These are phyloP conservation scores for Eulemur macaco DNA, from an alignment of 2,113 vertebrate species.

Conservation along the genomic window DNA sequence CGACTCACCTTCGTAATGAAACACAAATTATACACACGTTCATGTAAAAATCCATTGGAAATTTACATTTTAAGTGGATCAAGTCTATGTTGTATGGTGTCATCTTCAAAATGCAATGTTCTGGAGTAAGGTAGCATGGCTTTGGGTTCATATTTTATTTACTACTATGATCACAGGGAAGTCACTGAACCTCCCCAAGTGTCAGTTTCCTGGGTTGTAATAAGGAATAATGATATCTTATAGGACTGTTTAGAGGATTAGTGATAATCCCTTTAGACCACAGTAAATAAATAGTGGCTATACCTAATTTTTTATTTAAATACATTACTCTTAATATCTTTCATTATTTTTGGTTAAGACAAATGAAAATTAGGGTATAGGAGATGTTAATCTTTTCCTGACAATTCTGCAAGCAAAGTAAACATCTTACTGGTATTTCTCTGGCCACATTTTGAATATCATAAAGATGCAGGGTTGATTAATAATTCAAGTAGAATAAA, in stretches of 20 bases:
- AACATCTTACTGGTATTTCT: background rate
- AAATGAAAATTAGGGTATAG: background rate
- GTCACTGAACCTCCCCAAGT: background rate
- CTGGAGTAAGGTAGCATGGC: background rate
- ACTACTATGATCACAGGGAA: background rate
- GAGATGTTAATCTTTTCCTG: background rate
- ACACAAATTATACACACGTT: background rate
- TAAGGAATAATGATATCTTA: background rate
- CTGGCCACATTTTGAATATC: background rate
- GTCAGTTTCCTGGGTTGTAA: background rate
- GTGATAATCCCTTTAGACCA: background rate
- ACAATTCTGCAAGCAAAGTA: background rate
- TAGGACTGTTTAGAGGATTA: background rate
- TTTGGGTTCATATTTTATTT: constrained; percentile 1
- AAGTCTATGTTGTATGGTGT: background rate
- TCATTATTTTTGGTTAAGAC: background rate
- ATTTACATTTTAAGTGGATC: background rate
- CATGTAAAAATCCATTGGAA: background rate
- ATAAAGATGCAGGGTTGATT: background rate
- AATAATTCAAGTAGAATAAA: background rate
- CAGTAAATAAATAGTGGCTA: background rate
- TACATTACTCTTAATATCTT: background rate
- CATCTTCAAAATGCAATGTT: background rate
- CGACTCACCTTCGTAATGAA: background rate
- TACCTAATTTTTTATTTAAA: background rate